Evolutionary conservation across 2,888 invertebrate genomes (phyloP).

Genomic region (Tridacna crocea): DNA sequence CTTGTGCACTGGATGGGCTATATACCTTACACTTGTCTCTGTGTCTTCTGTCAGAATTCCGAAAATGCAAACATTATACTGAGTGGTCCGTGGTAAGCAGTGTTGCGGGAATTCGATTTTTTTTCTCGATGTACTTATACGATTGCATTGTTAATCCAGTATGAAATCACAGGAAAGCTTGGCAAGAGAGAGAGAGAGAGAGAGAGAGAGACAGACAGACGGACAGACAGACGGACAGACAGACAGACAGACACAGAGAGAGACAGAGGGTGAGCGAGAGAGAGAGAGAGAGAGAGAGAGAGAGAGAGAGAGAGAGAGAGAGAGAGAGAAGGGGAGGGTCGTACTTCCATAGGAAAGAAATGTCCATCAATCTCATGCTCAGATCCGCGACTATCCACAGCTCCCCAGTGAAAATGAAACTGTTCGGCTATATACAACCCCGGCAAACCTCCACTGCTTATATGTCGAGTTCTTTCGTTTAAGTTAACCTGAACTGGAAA

Average conservation of each 20-base stretch:
- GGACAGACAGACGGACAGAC: too few species aligned
- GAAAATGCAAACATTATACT: too few species aligned
- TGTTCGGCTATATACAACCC: conserved; percentile 71
- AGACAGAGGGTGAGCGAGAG: not conserved
- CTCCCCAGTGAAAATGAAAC: conserved; percentile 80
- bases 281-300: not conserved
- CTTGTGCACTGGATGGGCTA: too few species aligned
- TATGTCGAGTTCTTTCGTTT: conserved; percentile 33
- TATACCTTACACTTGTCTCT: too few species aligned
- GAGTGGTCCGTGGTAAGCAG: too few species aligned
- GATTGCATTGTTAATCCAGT: too few species aligned
- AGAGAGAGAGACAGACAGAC: not conserved
- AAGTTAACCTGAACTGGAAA: conserved; percentile 63
- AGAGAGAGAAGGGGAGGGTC: not conserved
- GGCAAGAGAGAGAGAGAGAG: not conserved
- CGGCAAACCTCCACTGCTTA: conserved; percentile 69
- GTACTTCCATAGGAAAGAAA: conserved; percentile 76
- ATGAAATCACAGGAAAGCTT: too few species aligned
- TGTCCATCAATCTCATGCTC: conserved; percentile 74
- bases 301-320: not conserved
- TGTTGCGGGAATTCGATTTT: too few species aligned
- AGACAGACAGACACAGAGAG: not conserved
- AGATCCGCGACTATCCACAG: conserved; percentile 68
- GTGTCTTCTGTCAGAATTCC: too few species aligned
- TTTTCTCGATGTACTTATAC: too few species aligned